Evolutionary conservation across 2,113 vertebrate species (phyloP).

Genomic region (Cariama cristata): DNA sequence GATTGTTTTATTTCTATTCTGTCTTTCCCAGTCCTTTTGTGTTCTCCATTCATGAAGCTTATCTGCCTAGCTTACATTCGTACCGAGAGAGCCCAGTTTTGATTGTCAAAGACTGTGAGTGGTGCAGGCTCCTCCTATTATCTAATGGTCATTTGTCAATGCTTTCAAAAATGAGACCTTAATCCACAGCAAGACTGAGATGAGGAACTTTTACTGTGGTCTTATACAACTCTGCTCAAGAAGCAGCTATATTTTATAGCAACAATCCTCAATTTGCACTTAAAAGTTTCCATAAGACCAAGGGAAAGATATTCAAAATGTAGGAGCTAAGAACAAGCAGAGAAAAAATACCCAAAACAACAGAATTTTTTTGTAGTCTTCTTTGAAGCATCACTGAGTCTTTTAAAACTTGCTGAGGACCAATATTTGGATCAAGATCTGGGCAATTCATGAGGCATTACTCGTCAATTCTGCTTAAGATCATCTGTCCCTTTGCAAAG

Average conservation of each 20-base stretch:
- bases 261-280: neutral
- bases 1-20: neutral
- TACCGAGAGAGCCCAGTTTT: neutral
- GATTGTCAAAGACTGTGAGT: neutral
- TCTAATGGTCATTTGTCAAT: neutral
- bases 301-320: neutral
- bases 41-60: neutral
- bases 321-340: neutral
- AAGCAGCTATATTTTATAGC: neutral
- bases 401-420: conserved; percentile 27
- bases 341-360: neutral
- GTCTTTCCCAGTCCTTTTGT: neutral
- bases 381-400: neutral
- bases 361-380: neutral
- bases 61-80: rapidly evolving
- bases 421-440: neutral
- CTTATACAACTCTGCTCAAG: neutral
- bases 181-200: neutral
- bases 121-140: neutral
- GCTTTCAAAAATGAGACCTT: neutral
- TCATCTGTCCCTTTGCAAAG: conserved; percentile 5
- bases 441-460: neutral
- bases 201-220: neutral
- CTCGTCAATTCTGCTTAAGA: conserved; percentile 19
- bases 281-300: rapidly evolving